phyloP scores from a whole-genome alignment of 2,888 invertebrate species.

The Eupithecia exiguata region DNA sequence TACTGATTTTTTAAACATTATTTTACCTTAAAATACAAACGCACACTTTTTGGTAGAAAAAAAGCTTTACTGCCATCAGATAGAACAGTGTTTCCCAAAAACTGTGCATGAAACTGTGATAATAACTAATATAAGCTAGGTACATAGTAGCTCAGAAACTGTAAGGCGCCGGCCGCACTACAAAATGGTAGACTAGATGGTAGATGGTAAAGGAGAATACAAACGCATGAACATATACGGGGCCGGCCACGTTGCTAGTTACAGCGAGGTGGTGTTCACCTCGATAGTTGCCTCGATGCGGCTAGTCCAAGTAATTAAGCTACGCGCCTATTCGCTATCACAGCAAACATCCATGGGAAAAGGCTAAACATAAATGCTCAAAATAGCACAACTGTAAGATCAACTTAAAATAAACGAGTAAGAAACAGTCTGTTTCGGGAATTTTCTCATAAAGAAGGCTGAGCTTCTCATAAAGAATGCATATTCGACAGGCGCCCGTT shows the following conservation, averaged over 20 bases:
- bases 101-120: too few relatives aligned
- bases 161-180: not conserved
- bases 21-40: not conserved
- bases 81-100: too few relatives aligned
- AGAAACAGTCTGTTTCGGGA: constrained; percentile 61
- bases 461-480: constrained; percentile 74
- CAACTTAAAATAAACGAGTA: constrained; percentile 34
- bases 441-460: constrained; percentile 73
- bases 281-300: too few relatives aligned
- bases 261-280: too few relatives aligned
- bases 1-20: not conserved
- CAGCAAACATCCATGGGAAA: too few relatives aligned
- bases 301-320: too few relatives aligned
- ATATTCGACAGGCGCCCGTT: constrained; percentile 74
- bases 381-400: constrained; percentile 43
- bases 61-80: too few relatives aligned
- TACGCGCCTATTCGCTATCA: constrained; percentile 13
- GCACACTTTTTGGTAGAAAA: too few relatives aligned
- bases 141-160: not conserved
- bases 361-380: too few relatives aligned
- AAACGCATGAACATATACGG: not conserved
- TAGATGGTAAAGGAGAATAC: not conserved
- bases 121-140: too few relatives aligned
- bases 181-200: not conserved
- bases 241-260: not conserved